Evolutionary conservation across 2,888 invertebrate species (phyloP).

Genomic region (Luperina nickerlii): DNA sequence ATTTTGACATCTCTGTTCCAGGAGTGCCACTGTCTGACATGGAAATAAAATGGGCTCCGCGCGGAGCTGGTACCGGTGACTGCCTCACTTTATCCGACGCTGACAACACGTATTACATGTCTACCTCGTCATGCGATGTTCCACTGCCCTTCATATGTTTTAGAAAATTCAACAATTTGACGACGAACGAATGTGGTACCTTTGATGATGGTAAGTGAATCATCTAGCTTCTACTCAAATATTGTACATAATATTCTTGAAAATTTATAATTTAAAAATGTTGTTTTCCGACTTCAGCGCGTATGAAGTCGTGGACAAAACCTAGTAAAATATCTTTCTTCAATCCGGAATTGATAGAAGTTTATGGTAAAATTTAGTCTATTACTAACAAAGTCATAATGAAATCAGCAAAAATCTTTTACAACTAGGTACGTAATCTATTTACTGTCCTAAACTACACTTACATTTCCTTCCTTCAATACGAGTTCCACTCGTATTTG

Average conservation of each 20-base stretch:
- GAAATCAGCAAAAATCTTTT: too few relatives aligned
- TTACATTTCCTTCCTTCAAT: not conserved
- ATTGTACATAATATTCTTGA: not conserved
- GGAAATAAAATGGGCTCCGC: not conserved
- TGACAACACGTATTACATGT: not conserved
- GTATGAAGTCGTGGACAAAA: not conserved
- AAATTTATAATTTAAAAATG: not conserved
- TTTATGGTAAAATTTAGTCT: not conserved
- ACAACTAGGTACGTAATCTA: not conserved
- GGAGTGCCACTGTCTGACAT: constrained; percentile 36
- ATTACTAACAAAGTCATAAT: not conserved
- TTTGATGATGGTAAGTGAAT: constrained; percentile 26
- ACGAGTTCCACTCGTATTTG: not conserved
- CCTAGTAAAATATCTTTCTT: not conserved
- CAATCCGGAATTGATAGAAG: not conserved
- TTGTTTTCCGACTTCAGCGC: not conserved
- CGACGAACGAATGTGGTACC: constrained; percentile 39
- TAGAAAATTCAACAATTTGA: constrained; percentile 3
- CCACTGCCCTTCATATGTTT: constrained; percentile 25
- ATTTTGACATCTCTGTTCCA: constrained; percentile 2
- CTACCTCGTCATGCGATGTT: not conserved
- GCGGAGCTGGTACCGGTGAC: not conserved
- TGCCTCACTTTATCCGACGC: constrained; percentile 1
- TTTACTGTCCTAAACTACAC: not conserved
- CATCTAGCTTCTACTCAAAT: not conserved